Evolutionary conservation across 1,140 invertebrate genomes (phyloP).

Genomic region (Drepana arcuata): DNA sequence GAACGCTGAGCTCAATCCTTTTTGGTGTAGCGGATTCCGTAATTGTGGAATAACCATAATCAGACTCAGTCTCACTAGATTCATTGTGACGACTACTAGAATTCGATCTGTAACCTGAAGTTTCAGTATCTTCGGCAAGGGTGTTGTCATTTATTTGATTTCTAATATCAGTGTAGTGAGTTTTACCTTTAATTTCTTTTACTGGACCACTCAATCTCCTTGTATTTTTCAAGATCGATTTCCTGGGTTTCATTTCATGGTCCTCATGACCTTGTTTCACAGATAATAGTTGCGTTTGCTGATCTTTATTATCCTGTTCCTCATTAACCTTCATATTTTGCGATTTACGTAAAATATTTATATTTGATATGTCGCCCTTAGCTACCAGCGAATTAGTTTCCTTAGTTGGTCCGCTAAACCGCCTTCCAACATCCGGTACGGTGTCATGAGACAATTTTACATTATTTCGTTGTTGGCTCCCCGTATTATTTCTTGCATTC

Average conservation of each 20-base stretch:
- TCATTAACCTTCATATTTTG: slow-evolving; percentile 13
- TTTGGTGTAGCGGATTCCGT: slow-evolving; percentile 59
- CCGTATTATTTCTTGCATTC: slow-evolving; percentile 1
- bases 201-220: slow-evolving; percentile 38
- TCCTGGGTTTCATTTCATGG: slow-evolving; percentile 28
- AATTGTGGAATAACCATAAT: slow-evolving; percentile 72
- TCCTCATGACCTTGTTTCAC: slow-evolving; percentile 9
- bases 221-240: slow-evolving; percentile 53
- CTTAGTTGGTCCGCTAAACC: slow-evolving; percentile 33
- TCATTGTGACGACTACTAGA: slow-evolving; percentile 60
- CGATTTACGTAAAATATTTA: slow-evolving; percentile 14
- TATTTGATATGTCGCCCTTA: slow-evolving; percentile 27
- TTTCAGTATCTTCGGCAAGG: slow-evolving; percentile 70
- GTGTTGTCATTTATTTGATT: slow-evolving; percentile 27
- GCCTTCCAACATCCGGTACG: slow-evolving; percentile 13
- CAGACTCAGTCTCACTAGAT: slow-evolving; percentile 72
- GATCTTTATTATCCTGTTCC: slow-evolving; percentile 10
- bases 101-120: slow-evolving; percentile 74
- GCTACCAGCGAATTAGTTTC: slow-evolving; percentile 21
- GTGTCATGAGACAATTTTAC: slow-evolving; percentile 6
- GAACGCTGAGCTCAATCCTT: slow-evolving; percentile 50
- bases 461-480: slow-evolving; percentile 6
- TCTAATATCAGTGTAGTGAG: slow-evolving; percentile 10
- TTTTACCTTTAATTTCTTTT: slow-evolving; percentile 22
- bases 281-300: slow-evolving; percentile 3